phyloP scores from a whole-genome alignment of 2,888 invertebrate species.

The Perdita meconis region DNA sequence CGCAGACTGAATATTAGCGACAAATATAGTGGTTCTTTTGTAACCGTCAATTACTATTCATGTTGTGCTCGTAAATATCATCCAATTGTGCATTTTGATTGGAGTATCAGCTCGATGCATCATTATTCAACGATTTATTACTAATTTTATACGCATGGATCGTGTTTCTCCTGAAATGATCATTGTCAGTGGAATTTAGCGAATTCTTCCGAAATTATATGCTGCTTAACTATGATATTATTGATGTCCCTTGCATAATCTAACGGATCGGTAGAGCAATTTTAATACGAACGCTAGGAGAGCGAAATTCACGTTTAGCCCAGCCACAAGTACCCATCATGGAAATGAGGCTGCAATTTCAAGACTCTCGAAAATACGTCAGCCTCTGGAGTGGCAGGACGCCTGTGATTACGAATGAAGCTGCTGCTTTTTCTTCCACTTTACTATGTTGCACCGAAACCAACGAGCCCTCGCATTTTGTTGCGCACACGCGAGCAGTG shows the following conservation, averaged over 20 bases:
- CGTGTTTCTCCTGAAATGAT: too few relatives aligned
- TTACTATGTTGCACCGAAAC: conserved; percentile 35
- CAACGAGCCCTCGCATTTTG: conserved; percentile 11
- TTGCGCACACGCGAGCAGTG: conserved; percentile 17
- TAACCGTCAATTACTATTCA: conserved; percentile 17
- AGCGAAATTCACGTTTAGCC: conserved; percentile 33
- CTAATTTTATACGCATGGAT: too few relatives aligned
- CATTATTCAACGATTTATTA: background rate
- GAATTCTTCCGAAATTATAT: background rate
- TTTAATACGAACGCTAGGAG: conserved; percentile 41
- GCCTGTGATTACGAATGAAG: conserved; percentile 51
- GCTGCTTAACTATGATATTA: conserved; percentile 13
- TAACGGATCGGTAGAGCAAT: conserved; percentile 5
- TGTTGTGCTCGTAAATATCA: conserved; percentile 34
- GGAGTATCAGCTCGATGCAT: too few relatives aligned
- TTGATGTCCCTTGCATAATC: conserved; percentile 9
- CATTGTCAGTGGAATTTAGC: background rate
- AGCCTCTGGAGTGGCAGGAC: conserved; percentile 13
- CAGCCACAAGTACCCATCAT: conserved; percentile 51
- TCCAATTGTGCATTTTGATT: background rate
- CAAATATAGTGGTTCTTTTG: background rate
- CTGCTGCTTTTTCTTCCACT: conserved; percentile 26
- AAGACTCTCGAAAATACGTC: conserved; percentile 37
- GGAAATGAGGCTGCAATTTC: conserved; percentile 50
- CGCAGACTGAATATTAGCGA: conserved; percentile 30